Conservation (phyloP, 2,113 vertebrate genomes). For the Taxidea taxus region DNA sequence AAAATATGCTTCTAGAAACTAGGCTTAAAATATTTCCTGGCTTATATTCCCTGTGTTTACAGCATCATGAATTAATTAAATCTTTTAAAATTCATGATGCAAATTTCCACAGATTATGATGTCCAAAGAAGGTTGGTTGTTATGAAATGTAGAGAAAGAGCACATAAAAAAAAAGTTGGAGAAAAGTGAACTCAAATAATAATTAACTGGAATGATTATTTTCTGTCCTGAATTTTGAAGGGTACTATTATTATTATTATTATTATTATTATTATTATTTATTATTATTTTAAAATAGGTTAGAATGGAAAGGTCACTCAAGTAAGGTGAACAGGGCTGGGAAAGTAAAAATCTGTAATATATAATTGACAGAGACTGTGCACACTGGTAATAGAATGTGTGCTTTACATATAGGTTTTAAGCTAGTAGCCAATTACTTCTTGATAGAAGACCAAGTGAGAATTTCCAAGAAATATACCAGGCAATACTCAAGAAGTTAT, state of each 20-base stretch:
- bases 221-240: not conserved
- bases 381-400: not conserved
- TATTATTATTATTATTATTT: not conserved
- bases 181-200: not conserved
- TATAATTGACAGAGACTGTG: slow-evolving; percentile 11
- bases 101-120: not conserved
- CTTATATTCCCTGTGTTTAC: not conserved
- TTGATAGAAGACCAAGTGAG: not conserved
- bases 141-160: not conserved
- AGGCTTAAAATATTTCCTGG: not conserved
- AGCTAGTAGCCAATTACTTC: not conserved
- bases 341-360: not conserved
- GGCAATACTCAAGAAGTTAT: not conserved
- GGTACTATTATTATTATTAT: too few species aligned
- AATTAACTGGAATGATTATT: not conserved
- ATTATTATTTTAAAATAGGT: not conserved
- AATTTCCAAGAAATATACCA: not conserved
- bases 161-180: not conserved
- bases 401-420: not conserved
- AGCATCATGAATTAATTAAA: not conserved
- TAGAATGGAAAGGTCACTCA: not conserved
- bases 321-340: not conserved
- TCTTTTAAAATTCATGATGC: not conserved
- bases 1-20: not conserved
- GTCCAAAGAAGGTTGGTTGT: not conserved